These are phyloP conservation scores for Haplochromis burtoni DNA, from an alignment of 2,113 vertebrate genomes.

Conservation along the genomic window DNA sequence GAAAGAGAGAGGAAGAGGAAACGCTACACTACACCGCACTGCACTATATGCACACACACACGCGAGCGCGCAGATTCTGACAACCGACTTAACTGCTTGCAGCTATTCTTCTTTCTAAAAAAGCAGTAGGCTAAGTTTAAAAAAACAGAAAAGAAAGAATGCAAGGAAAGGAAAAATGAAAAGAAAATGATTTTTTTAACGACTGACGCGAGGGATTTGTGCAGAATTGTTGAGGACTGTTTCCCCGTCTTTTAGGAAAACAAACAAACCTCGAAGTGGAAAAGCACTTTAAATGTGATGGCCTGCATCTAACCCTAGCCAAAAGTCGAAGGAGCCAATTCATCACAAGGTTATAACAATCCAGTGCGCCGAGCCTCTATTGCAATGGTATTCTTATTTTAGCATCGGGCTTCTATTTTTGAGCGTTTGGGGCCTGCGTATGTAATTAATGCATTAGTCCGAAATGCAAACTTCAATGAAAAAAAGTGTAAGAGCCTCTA, in stretches of 20 bases:
- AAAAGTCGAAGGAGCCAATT: conserved; percentile 5
- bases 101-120: conserved; percentile 66
- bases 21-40: conserved; percentile 47
- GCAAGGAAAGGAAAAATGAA: conserved; percentile 55
- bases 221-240: conserved; percentile 39
- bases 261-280: conserved; percentile 51
- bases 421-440: not conserved
- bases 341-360: not conserved
- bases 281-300: conserved; percentile 47
- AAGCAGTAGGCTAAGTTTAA: conserved; percentile 30
- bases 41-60: not conserved
- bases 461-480: not conserved
- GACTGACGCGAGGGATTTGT: conserved; percentile 54
- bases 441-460: not conserved
- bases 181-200: conserved; percentile 62
- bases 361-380: not conserved
- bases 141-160: conserved; percentile 10
- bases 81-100: conserved; percentile 59
- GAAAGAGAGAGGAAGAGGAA: conserved; percentile 61
- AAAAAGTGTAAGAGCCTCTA: not conserved
- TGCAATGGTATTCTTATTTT: not conserved
- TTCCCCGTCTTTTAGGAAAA: conserved; percentile 57
- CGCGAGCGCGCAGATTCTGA: conserved; percentile 18
- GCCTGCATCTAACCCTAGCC: conserved; percentile 29
- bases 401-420: not conserved